phyloP scores from a whole-genome alignment of 2,888 invertebrate species.

The Meteorus colon region DNA sequence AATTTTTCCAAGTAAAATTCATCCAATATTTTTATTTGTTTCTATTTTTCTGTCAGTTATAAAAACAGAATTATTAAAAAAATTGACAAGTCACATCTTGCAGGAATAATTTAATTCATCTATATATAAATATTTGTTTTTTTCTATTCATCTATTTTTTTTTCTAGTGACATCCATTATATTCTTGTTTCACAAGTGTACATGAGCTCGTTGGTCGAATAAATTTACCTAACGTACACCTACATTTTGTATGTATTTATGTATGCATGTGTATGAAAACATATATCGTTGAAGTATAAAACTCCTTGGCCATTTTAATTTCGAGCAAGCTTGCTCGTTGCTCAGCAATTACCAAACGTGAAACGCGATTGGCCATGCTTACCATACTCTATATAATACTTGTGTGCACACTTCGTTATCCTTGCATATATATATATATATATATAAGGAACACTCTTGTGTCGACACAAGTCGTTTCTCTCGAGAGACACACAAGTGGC shows the following conservation, averaged over 20 bases:
- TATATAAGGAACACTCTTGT: not conserved
- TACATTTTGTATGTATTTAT: not conserved
- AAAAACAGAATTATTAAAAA: too few species aligned
- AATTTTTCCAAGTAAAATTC: too few species aligned
- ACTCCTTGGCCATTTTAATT: constrained; percentile 36
- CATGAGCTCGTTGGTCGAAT: not conserved
- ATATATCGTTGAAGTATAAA: not conserved
- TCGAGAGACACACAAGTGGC: constrained; percentile 5
- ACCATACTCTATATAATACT: constrained; percentile 4
- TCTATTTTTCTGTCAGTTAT: too few species aligned
- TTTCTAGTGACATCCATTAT: not conserved
- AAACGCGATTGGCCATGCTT: constrained; percentile 25
- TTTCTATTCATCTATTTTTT: not conserved
- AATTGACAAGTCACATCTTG: too few species aligned
- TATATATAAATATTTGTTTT: too few species aligned
- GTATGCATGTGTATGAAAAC: not conserved
- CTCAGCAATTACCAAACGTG: constrained; percentile 34
- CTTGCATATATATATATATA: constrained; percentile 1
- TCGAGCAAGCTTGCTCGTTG: constrained; percentile 32
- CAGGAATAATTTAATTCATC: too few species aligned
- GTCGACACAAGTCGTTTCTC: constrained; percentile 27
- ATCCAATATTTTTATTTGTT: too few species aligned
- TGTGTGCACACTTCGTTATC: constrained; percentile 35
- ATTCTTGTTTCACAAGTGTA: not conserved
- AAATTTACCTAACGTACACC: not conserved